A percentile compares a stretch with the other conserved stretches of the same genome.
Conservation (phyloP, 2,113 vertebrate genomes). For the Telmatochromis sp. region DNA sequence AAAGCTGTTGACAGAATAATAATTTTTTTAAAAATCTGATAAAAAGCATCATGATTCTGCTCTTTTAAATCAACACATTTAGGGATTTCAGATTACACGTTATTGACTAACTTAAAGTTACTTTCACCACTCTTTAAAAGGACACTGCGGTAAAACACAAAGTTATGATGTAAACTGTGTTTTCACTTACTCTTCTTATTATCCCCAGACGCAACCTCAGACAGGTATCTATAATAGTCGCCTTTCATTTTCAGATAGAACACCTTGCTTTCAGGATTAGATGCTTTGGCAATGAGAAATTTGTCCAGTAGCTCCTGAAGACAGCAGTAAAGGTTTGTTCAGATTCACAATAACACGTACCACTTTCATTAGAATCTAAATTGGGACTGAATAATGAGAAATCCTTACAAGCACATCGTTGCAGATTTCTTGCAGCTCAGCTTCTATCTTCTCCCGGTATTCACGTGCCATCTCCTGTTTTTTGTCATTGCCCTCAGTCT, state of each 20-base stretch:
- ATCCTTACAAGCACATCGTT: conserved; percentile 89
- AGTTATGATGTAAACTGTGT: neutral
- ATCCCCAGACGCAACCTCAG: conserved; percentile 94
- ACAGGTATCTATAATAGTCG: conserved; percentile 99
- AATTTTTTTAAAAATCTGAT: neutral
- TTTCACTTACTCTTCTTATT: conserved; percentile 84
- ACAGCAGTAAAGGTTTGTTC: neutral
- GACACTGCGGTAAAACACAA: neutral
- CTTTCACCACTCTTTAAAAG: neutral
- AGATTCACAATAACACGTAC: neutral
- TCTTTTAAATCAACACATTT: neutral
- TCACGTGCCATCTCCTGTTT: conserved; percentile 94
- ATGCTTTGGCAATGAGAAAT: conserved; percentile 87
- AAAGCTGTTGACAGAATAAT: neutral
- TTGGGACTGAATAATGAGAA: neutral
- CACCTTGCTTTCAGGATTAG: conserved; percentile 91
- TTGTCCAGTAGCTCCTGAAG: conserved; percentile 91
- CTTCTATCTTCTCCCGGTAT: conserved; percentile 95
- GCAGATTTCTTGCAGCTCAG: conserved; percentile 94
- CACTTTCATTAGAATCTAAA: neutral
- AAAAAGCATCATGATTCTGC: neutral
- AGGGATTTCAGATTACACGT: neutral
- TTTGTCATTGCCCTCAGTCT: conserved; percentile 93
- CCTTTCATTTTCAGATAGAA: conserved; percentile 99
- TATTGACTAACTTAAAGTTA: neutral